Base-by-base conservation (phyloP, 1,140 invertebrate species). In the Lethocerus indicus region DNA sequence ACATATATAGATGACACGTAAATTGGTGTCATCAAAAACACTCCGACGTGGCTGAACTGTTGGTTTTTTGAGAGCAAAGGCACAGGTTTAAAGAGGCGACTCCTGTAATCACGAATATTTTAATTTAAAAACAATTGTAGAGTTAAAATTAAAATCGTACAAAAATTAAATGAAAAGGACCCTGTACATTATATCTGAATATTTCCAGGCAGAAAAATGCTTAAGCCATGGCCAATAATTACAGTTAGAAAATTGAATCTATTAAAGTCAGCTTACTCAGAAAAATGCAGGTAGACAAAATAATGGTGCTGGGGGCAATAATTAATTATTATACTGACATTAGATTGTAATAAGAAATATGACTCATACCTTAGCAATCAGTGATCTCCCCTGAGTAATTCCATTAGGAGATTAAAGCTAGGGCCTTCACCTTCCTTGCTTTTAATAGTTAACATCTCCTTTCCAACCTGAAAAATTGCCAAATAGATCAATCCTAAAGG, bases 331-430 rank as follows among this genome's bases (percentile, higher is more conserved):
- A 32, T 9, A 32, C 9, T 12, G 29, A 32, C 9, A 32, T 12
- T 32, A 32, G 29, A 32, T 12, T 32, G 29, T 9, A 12, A 32
- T 12, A 32, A 32, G n/a, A 32, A 9, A 32, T n/a, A n/a, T n/a
- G n/a, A n/a, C n/a, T n/a, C n/a, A n/a, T n/a, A 40, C 37, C 37
- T 7, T 51, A 20, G 25, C n/a, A 39, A 54, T 80, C 71, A 90
- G 66, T 89, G 85, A 68, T 92, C 87, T 57, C 88, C 89, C 63
- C 91, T 76, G 35, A 96, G 68, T 35, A 96, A 73, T 69, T 95
- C 91, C 83, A 95, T 92, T 47, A 95, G 73, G 53, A 96, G 73
- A 65, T 95, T 93, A 69, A 94, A 96, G 60, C 84, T 86, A 49
- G 83, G 79, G 50, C 85, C 85, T 59, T 87, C 84, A 27, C 83